These are phyloP conservation scores for Lateolabrax maculatus DNA, from an alignment of 2,797 vertebrate species.

Conservation along the genomic window DNA sequence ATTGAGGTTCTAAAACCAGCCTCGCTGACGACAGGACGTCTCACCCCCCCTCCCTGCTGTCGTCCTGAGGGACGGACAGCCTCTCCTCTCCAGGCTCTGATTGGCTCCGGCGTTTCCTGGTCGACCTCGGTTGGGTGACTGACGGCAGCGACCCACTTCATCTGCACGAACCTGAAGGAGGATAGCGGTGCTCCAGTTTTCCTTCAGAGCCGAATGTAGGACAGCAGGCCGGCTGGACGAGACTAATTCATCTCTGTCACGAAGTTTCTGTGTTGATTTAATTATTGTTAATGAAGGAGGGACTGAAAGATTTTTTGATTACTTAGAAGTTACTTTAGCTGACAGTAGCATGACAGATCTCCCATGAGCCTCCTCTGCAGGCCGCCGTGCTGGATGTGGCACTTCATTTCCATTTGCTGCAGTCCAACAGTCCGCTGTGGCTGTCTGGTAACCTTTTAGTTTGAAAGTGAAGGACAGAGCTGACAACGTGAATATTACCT, in stretches of 20 bases:
- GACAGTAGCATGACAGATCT: slow-evolving; percentile 1
- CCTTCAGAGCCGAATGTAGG: slow-evolving; percentile 48
- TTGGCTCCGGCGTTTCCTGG: slow-evolving; percentile 35
- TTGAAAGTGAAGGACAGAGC: neutral
- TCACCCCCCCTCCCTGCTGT: slow-evolving; percentile 4
- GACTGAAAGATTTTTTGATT: neutral
- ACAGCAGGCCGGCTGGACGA: slow-evolving; percentile 8
- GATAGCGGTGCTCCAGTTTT: slow-evolving; percentile 45
- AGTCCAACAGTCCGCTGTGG: neutral
- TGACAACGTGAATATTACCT: neutral
- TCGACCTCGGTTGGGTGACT: slow-evolving; percentile 33
- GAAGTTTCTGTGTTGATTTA: neutral
- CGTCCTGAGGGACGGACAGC: slow-evolving; percentile 24
- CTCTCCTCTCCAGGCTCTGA: slow-evolving; percentile 18
- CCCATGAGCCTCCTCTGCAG: slow-evolving; percentile 1
- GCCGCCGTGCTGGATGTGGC: neutral
- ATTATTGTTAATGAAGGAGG: neutral
- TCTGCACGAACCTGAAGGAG: slow-evolving; percentile 35
- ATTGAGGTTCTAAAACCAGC: neutral
- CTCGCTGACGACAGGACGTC: slow-evolving; percentile 3
- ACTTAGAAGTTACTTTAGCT: neutral
- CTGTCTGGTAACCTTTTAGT: slow-evolving; percentile 1
- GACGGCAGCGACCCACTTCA: slow-evolving; percentile 59
- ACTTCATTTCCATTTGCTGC: neutral
- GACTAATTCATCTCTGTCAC: slow-evolving; percentile 9